Base-by-base conservation (phyloP, 2,113 vertebrate genomes). In the Anoplopoma fimbria region DNA sequence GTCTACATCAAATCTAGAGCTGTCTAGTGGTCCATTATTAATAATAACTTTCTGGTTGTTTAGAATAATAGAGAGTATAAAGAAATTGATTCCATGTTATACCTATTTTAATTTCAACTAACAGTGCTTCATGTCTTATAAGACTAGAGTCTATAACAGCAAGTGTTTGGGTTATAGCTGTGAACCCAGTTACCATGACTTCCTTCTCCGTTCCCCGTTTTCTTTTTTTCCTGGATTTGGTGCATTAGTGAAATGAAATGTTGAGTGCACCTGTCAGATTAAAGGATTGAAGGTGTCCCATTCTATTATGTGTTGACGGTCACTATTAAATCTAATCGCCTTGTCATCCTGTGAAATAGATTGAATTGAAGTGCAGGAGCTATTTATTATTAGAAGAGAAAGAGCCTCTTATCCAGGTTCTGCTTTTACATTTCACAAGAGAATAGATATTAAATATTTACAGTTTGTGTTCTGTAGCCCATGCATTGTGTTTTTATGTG, bases 241-340 rank as follows among this genome's bases (percentile, higher is more conserved):
- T 91, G 92, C 92, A 94, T 94, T 92, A 93, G 77, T 69, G 86
- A 84, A 92, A 94, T 94, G 86, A 94, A 93, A 91, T 83, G 88
- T 86, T 83, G 86, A 88, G 86, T 87, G 91, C 91, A 93, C 93
- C 93, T 94, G 92, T 93, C 89, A 93, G 91, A 91, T 94, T 91
- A 94, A 90, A 90, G 91, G 92, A 92, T 92, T 91, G 82, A 83
- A 91, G 85, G 83, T 90, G 88, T 91, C 84, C 67, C 79, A 86
- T 86, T 88, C 75, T 84, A 81, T 90, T 90, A 88, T 91, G 91
- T 92, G 89, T 93, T 91, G 89, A 87, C 89, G 87, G 86, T 89
- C 89, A 90, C 85, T 87, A 85, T 88, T 92, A 73, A 88, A 91
- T 88, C 85, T 82, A 87, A 91, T 93, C 87, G 40, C 82, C 80